These are phyloP conservation scores for Ormyrus rosae DNA, from an alignment of 2,888 invertebrate genomes.

Conservation along the genomic window DNA sequence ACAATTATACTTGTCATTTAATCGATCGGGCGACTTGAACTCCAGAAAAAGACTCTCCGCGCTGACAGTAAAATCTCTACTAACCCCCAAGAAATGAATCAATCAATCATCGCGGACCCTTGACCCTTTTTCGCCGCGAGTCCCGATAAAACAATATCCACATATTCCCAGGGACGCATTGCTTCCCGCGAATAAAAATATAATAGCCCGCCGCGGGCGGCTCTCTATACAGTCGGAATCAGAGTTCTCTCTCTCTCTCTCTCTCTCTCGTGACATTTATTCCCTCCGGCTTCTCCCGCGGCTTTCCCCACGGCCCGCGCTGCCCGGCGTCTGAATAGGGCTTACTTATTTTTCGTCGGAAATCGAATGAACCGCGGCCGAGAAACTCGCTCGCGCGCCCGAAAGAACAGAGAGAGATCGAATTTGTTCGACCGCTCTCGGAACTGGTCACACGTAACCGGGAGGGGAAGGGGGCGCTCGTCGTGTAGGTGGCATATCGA, in stretches of 20 bases:
- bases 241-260: constrained; percentile 3
- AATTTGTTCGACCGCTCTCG: constrained; percentile 57
- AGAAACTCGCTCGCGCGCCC: constrained; percentile 23
- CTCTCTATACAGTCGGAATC: not conserved
- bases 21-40: no score
- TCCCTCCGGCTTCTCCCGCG: not conserved
- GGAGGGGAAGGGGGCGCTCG: constrained; percentile 16
- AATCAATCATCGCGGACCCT: no score
- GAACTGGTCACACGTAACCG: constrained; percentile 52
- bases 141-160: no score
- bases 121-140: no score
- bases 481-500: not conserved
- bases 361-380: constrained; percentile 42
- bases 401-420: constrained; percentile 44
- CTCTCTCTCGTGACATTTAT: not conserved
- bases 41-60: no score
- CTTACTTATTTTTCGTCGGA: constrained; percentile 36
- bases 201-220: no score
- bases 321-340: constrained; percentile 10
- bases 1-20: no score
- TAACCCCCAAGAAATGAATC: no score
- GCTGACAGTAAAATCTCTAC: no score
- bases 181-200: no score
- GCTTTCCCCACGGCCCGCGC: not conserved
- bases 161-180: no score